Conservation (phyloP, 2,888 invertebrate species). For the Nebria brevicollis region DNA sequence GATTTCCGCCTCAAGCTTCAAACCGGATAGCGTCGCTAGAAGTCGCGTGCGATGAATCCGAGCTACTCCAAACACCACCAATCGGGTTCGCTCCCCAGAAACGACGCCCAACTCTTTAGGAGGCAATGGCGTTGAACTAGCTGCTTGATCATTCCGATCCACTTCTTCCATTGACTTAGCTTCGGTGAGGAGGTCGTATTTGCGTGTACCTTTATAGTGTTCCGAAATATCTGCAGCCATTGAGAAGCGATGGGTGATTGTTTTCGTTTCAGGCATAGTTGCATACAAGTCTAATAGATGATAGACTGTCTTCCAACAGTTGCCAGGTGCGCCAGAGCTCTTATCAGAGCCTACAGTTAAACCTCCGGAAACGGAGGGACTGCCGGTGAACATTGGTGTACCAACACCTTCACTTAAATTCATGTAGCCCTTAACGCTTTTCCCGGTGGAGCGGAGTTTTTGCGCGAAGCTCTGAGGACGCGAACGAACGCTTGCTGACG, state of each 20-base stretch:
- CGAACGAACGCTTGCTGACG: slow-evolving; percentile 67
- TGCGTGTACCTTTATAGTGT: slow-evolving; percentile 71
- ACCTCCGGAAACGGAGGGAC: slow-evolving; percentile 69
- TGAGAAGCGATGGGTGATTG: slow-evolving; percentile 83
- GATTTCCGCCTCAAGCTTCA: slow-evolving; percentile 95
- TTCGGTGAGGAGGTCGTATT: slow-evolving; percentile 68
- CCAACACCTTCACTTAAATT: slow-evolving; percentile 81
- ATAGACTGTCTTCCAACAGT: slow-evolving; percentile 96
- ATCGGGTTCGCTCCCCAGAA: slow-evolving; percentile 74
- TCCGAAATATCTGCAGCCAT: slow-evolving; percentile 77
- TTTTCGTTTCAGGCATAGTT: slow-evolving; percentile 94
- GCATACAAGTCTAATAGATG: slow-evolving; percentile 92
- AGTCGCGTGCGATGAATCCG: slow-evolving; percentile 87
- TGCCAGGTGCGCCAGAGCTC: slow-evolving; percentile 60
- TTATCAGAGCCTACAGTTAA: slow-evolving; percentile 66
- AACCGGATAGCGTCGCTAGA: slow-evolving; percentile 89
- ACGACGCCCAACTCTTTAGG: slow-evolving; percentile 62
- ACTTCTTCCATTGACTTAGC: slow-evolving; percentile 68
- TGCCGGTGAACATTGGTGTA: slow-evolving; percentile 75
- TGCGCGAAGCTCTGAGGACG: slow-evolving; percentile 90
- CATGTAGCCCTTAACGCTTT: slow-evolving; percentile 83
- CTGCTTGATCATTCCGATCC: slow-evolving; percentile 62
- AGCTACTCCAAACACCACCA: slow-evolving; percentile 88
- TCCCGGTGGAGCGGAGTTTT: slow-evolving; percentile 84
- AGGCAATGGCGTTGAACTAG: slow-evolving; percentile 61